These are phyloP conservation scores for Turnix velox DNA, from an alignment of 2,113 vertebrate species.

Conservation along the genomic window DNA sequence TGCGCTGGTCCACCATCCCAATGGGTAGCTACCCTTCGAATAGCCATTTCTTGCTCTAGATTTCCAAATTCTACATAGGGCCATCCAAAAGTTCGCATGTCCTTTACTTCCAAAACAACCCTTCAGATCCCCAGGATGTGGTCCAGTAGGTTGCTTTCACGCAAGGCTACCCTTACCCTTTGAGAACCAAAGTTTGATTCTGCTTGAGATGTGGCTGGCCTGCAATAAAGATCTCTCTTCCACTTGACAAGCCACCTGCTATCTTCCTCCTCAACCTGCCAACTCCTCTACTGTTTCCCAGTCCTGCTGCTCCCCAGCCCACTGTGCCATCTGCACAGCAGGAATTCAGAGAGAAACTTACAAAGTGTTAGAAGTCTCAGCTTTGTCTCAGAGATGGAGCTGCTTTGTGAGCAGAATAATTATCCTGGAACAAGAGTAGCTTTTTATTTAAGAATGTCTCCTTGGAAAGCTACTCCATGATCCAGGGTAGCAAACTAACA, in stretches of 20 bases:
- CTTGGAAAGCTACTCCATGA: not conserved
- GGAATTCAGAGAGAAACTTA: constrained; percentile 56
- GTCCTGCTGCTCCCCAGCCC: constrained; percentile 58
- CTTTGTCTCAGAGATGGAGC: constrained; percentile 37
- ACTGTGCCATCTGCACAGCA: constrained; percentile 63
- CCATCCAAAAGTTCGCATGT: not conserved
- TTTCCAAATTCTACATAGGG: not conserved
- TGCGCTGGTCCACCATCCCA: not conserved
- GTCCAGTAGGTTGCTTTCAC: not conserved
- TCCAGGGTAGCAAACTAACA: not conserved
- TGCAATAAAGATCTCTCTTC: constrained; percentile 52
- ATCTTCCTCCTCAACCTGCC: constrained; percentile 40
- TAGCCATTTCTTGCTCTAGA: not conserved
- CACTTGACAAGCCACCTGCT: constrained; percentile 63
- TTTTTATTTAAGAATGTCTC: not conserved
- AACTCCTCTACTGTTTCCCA: constrained; percentile 51
- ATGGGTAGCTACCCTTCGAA: accelerated
- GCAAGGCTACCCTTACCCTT: not conserved
- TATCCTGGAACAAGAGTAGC: constrained; percentile 33
- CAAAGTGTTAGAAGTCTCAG: constrained; percentile 55
- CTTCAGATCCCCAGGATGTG: not conserved
- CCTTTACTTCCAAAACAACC: not conserved
- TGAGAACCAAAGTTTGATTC: not conserved
- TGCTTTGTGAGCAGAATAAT: constrained; percentile 61
- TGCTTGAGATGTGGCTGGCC: constrained; percentile 3